Evolutionary conservation across 2,888 invertebrate genomes (phyloP).

Genomic region (Harpalus rufipes): DNA sequence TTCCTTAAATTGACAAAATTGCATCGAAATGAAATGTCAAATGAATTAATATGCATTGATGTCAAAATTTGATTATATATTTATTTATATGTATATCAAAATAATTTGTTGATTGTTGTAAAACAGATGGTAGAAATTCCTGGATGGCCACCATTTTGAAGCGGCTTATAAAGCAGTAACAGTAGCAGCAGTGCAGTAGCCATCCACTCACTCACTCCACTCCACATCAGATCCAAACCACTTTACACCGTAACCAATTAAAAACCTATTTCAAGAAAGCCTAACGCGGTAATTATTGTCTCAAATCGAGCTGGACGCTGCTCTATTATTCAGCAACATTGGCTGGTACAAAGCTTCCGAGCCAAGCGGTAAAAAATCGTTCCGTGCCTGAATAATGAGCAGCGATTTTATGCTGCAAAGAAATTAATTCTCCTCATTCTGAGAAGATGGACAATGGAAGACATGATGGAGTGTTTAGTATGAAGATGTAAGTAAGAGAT

Average conservation of each 20-base stretch:
- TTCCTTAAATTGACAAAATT: too few relatives aligned
- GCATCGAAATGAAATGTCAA: too few relatives aligned
- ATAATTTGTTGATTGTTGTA: too few relatives aligned
- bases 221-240: not conserved
- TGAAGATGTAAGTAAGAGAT: slow-evolving; percentile 28
- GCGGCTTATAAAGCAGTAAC: slow-evolving; percentile 6
- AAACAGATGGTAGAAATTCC: too few relatives aligned
- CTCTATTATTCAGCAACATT: slow-evolving; percentile 53
- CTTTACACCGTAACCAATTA: slow-evolving; percentile 61
- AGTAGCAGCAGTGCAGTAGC: slow-evolving; percentile 5
- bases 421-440: slow-evolving; percentile 63
- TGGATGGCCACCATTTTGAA: not conserved
- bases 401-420: slow-evolving; percentile 62
- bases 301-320: slow-evolving; percentile 54
- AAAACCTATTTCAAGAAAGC: slow-evolving; percentile 62
- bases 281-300: slow-evolving; percentile 60
- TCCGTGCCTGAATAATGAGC: slow-evolving; percentile 50
- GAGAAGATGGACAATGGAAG: slow-evolving; percentile 29
- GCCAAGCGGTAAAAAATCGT: slow-evolving; percentile 41
- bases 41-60: too few relatives aligned
- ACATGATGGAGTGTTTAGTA: slow-evolving; percentile 55
- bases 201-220: not conserved
- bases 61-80: too few relatives aligned
- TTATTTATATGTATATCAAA: too few relatives aligned
- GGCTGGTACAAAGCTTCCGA: slow-evolving; percentile 21